Evolutionary conservation across 2,888 invertebrate genomes (phyloP), one percentile per base, ranked within the genome.

Genomic region (Drosophila meridionalis): DNA sequence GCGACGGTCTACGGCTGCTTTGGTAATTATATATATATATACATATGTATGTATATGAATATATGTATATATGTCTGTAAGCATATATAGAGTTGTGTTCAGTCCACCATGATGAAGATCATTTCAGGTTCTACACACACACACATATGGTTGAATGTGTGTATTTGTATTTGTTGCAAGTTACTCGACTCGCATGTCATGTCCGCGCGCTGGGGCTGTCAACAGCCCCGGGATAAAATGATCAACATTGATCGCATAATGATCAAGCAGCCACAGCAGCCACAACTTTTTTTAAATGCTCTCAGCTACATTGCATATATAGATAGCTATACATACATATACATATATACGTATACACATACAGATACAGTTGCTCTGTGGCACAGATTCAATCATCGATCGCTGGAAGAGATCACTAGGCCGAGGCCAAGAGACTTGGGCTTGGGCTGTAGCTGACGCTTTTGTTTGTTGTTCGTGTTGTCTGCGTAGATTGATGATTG

Each of bases 211-310:
- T 91, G 90, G 85, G 92, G 89, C 92, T 92, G 92, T 92, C 91
- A 92, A 91, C 91, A 92, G 91, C 92, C 92, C 74, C 83, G 85
- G 92, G 92, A 92, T 92, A 92, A 92, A 91, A 92, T 92, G 92
- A 92, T 92, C 91, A 92, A 92, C 89, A 89, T 91, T 92, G 92
- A 92, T 92, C 91, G 86, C 91, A 92, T 92, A 92, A 92, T 92
- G 92, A 92, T 90, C 92, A 76, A 57, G 65, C 76, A 61, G 62
- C 66, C 34, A 32, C 61, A 76, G 53, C 65, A 66, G 59, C 62
- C 67, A 50, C 76, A 76, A 65, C 70, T 73, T 82, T 88, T 85
- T 86, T 77, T 77, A 88, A 75, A 90, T 86, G 80, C 90, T 76
- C 38, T 82, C 55, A 65, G 57, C 47, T 20, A 52, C 52, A 48